phyloP scores from a whole-genome alignment of 1,140 invertebrate genomes.

The Danaus melanippus region DNA sequence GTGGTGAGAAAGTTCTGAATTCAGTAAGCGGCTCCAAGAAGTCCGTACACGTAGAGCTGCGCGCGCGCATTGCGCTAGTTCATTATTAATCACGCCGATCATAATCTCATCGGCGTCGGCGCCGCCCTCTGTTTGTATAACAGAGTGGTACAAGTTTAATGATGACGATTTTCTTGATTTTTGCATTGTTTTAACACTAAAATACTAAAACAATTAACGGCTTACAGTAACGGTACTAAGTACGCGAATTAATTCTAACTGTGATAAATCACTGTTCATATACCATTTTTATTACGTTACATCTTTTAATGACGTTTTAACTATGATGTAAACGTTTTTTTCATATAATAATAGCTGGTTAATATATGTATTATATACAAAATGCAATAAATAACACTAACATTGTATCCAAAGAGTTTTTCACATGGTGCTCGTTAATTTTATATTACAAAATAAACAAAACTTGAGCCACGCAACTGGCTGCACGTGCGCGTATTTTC shows the following conservation, averaged over 20 bases:
- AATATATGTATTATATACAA: too few species aligned
- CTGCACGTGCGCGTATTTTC: constrained; percentile 60
- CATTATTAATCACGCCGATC: constrained; percentile 63
- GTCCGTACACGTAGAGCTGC: constrained; percentile 6
- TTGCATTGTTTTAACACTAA: not conserved
- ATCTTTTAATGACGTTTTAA: too few species aligned
- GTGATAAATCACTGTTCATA: too few species aligned
- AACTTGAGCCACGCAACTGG: constrained; percentile 43
- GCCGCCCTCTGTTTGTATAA: constrained; percentile 61
- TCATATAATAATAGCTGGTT: too few species aligned
- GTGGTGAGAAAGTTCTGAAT: too few species aligned
- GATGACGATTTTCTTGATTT: constrained; percentile 8
- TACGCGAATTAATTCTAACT: too few species aligned
- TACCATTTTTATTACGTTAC: too few species aligned
- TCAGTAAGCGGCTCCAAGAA: too few species aligned
- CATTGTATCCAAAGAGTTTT: too few species aligned
- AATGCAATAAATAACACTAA: too few species aligned
- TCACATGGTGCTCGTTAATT: constrained; percentile 11
- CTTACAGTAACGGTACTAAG: too few species aligned
- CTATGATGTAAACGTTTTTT: too few species aligned
- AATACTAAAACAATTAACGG: not conserved
- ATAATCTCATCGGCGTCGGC: constrained; percentile 57
- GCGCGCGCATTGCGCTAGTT: constrained; percentile 46
- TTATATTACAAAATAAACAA: constrained; percentile 22
- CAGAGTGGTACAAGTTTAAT: constrained; percentile 53